Percentiles rank a stretch among this genome's conserved stretches.
These are phyloP conservation scores for Leptogaster cylindrica DNA, from an alignment of 2,888 invertebrate species.

Conservation along the genomic window DNA sequence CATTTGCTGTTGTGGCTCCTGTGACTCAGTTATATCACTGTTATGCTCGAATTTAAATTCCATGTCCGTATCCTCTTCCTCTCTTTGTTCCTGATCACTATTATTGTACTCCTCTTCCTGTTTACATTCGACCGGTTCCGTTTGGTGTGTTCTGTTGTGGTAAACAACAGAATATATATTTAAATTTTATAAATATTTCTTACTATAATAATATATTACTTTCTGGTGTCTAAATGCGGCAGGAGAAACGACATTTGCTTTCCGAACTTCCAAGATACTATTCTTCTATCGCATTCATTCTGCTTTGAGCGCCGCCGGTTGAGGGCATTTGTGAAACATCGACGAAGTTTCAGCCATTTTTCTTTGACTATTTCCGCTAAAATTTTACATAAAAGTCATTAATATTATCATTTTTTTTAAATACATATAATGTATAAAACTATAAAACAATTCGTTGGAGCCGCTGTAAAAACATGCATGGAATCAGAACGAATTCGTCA, in stretches of 20 bases:
- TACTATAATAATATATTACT: not conserved
- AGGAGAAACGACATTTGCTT: constrained; percentile 28
- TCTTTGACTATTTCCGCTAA: constrained; percentile 20
- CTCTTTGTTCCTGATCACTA: not conserved
- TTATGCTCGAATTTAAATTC: constrained; percentile 7
- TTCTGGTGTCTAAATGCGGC: constrained; percentile 19
- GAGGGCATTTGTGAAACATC: constrained; percentile 22
- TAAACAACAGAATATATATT: not conserved
- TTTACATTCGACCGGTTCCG: not conserved
- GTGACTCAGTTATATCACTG: not conserved
- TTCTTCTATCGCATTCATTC: not conserved
- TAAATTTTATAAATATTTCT: not conserved
- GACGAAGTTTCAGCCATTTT: constrained; percentile 14
- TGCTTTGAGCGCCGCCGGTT: constrained; percentile 12
- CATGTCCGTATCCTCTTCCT: not conserved
- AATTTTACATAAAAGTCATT: too few species aligned
- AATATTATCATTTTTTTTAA: too few species aligned
- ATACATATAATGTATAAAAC: too few species aligned
- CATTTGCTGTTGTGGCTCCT: too few species aligned
- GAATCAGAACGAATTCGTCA: not conserved
- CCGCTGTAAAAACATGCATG: too few species aligned
- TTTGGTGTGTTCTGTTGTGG: not conserved
- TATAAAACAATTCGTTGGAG: too few species aligned
- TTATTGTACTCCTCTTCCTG: not conserved
- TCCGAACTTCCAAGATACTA: constrained; percentile 23